A percentile compares a stretch with the other conserved stretches of the same genome.
Conservation (phyloP, 2,888 invertebrate genomes). For the Salticus scenicus region DNA sequence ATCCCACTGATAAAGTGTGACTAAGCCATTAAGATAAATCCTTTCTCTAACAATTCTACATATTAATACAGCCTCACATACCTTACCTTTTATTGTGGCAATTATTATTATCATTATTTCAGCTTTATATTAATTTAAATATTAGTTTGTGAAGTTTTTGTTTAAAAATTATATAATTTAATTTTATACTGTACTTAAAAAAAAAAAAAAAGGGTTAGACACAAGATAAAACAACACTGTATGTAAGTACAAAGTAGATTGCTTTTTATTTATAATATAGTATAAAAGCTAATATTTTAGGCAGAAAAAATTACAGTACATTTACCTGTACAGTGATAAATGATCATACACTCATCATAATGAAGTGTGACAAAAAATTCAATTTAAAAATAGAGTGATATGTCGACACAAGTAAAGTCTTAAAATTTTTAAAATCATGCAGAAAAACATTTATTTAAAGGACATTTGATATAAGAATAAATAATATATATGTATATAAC, state of each 20-base stretch:
- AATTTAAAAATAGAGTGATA: constrained; percentile 19
- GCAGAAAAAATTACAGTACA: constrained; percentile 32
- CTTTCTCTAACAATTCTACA: too few relatives aligned
- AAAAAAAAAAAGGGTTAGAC: constrained; percentile 20
- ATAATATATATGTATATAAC: too few relatives aligned
- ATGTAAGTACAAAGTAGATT: constrained; percentile 39
- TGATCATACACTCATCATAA: constrained; percentile 15
- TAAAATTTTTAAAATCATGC: background rate
- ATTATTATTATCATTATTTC: too few relatives aligned
- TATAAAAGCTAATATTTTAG: constrained; percentile 46
- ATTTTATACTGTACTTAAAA: too few relatives aligned
- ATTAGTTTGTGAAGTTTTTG: too few relatives aligned
- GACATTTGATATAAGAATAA: background rate
- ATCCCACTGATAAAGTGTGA: too few relatives aligned
- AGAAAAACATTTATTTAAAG: background rate
- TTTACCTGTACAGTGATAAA: constrained; percentile 18
- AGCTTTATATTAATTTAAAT: too few relatives aligned
- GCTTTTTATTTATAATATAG: constrained; percentile 19
- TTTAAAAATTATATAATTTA: too few relatives aligned
- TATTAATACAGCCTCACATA: too few relatives aligned
- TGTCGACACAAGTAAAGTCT: constrained; percentile 10
- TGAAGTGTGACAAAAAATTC: background rate
- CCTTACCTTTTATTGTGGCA: too few relatives aligned
- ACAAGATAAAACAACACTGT: constrained; percentile 30
- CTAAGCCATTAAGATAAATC: too few relatives aligned